Percentiles rank a stretch among this genome's conserved stretches.
phyloP scores from a whole-genome alignment of 2,888 invertebrate species.

The Cephalotes varians region DNA sequence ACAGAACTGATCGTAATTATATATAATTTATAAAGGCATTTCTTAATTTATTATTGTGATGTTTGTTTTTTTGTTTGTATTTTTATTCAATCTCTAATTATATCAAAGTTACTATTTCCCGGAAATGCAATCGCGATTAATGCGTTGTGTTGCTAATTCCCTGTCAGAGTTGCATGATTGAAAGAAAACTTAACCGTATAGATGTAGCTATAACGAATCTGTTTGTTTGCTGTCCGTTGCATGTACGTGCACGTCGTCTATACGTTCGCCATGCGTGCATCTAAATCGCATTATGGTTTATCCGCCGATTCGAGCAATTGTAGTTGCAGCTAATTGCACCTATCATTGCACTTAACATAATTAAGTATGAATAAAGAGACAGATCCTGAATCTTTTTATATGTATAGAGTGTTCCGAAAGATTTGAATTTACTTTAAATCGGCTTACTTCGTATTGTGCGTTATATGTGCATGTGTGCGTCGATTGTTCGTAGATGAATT shows the following conservation, averaged over 20 bases:
- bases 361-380: constrained; percentile 65
- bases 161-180: constrained; percentile 8
- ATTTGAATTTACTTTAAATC: constrained; percentile 6
- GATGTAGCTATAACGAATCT: constrained; percentile 48
- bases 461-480: not conserved
- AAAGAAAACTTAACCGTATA: constrained; percentile 55
- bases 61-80: not conserved
- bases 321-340: constrained; percentile 76
- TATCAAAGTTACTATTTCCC: not conserved
- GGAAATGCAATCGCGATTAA: constrained; percentile 11
- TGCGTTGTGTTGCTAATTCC: constrained; percentile 7
- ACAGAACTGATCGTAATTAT: not conserved
- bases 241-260: not conserved
- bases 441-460: not conserved
- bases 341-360: constrained; percentile 75
- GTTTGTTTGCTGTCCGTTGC: constrained; percentile 37
- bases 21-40: not conserved
- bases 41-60: not conserved
- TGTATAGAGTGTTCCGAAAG: not conserved
- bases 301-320: constrained; percentile 51
- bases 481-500: constrained; percentile 52
- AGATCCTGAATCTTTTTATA: constrained; percentile 56
- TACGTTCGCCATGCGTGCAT: not conserved
- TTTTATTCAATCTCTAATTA: not conserved
- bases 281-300: constrained; percentile 58